A percentile compares a stretch with the other conserved stretches of the same genome.
Conservation (phyloP, 1,140 invertebrate species). For the Drosophila repleta region DNA sequence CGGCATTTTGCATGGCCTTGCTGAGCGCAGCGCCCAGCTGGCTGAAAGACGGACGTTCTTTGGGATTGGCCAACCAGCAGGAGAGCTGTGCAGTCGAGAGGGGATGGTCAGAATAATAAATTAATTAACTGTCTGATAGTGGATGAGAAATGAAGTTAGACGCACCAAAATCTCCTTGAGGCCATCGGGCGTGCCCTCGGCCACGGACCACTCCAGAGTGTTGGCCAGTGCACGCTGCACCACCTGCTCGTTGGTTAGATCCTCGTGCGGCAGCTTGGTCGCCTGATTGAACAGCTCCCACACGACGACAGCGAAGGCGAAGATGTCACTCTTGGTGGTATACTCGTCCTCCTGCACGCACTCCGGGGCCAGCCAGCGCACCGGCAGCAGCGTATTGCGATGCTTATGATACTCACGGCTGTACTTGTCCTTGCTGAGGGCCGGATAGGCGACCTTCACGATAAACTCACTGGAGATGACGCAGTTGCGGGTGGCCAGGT, state of each 20-base stretch:
- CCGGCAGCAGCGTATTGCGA: constrained; percentile 90
- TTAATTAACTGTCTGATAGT: constrained; percentile 21
- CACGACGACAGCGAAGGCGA: constrained; percentile 94
- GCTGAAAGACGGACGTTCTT: constrained; percentile 87
- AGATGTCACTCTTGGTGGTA: constrained; percentile 97
- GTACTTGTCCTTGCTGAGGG: constrained; percentile 93
- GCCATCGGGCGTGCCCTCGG: constrained; percentile 87
- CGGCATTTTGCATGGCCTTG: constrained; percentile 79
- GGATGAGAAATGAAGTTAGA: constrained; percentile 12
- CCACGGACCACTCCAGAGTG: constrained; percentile 87
- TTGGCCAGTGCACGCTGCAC: constrained; percentile 89
- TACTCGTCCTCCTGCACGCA: constrained; percentile 95
- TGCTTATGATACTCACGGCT: constrained; percentile 93
- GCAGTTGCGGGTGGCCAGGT: constrained; percentile 97
- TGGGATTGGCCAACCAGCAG: constrained; percentile 87
- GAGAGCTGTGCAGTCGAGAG: constrained; percentile 52
- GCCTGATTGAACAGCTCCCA: constrained; percentile 92
- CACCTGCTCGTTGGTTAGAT: constrained; percentile 91
- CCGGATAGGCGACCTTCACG: constrained; percentile 93
- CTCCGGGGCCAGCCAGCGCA: constrained; percentile 95
- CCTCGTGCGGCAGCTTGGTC: constrained; percentile 93
- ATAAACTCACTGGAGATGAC: constrained; percentile 92
- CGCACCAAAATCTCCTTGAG: constrained; percentile 87
- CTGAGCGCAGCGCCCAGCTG: constrained; percentile 76
- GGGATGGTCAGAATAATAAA: constrained; percentile 3